Base-by-base conservation (phyloP, 2,888 invertebrate species). In the Polia nebulosa region DNA sequence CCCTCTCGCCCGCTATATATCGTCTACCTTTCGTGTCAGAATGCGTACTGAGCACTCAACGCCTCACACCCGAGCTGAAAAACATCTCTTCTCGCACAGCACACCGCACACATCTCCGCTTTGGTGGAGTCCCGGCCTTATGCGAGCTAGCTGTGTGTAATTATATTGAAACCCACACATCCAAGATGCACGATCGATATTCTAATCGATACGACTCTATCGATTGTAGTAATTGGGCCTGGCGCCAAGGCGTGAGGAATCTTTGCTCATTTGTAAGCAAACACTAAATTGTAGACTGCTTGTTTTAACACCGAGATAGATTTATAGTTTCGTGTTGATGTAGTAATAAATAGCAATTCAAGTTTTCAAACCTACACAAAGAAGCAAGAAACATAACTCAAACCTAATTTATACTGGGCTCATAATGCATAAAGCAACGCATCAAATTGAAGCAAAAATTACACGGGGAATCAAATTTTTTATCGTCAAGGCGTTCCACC, bases 371-470 rank as follows among this genome's bases (percentile, higher is more conserved):
- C 17, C 15, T 8, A 52, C 32, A 32, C 15, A 52, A 29, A 41
- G 29, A 27, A 32, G 17, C 58, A 52, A 62, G 20, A 60, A 56
- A 29, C 51, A 53, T 73, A 81, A 78, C 66, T 69, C 56, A 75
- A 78, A 82, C 71, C 64, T 65, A 78, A 76, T 80, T 78, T 74
- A 25, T 62, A 68, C 52, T 22, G 44, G 9, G 47, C 13, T 72
- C 76, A 75, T 68, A 78, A 73, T 76, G 66, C 72, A 74, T 86
- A 85, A 89, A 88, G 84, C 80, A 81, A 83, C 80, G 84, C 83
- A 87, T 89, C 80, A 89, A 86, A 83, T 82, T 82, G 67, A 83
- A 77, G 84, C 83, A 85, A 86, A 87, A 88, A 89, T 89, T 87
- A 88, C 85, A 82, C 73, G 75, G 66, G 60, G 81, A 88, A 88